These are phyloP conservation scores for Lomographa bimaculata DNA, from an alignment of 2,888 invertebrate genomes.

Conservation along the genomic window DNA sequence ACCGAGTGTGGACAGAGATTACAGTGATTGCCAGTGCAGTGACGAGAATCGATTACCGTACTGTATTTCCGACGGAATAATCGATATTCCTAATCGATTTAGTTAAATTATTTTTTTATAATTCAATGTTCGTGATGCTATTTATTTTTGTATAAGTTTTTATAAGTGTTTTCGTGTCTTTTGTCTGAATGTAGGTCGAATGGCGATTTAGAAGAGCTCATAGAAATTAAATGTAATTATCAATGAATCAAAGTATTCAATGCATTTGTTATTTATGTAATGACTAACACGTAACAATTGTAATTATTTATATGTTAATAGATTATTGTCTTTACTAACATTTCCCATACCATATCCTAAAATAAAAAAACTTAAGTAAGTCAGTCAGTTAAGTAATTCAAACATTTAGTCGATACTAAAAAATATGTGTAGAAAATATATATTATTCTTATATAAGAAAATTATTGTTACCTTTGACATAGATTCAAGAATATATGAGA, in stretches of 20 bases:
- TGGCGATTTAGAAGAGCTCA: not conserved
- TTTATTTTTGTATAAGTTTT: slow-evolving; percentile 26
- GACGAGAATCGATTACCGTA: slow-evolving; percentile 37
- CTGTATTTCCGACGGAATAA: slow-evolving; percentile 52
- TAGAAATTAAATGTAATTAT: slow-evolving; percentile 11
- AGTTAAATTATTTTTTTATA: slow-evolving; percentile 30
- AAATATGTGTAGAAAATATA: too few species aligned
- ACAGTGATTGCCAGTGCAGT: slow-evolving; percentile 41
- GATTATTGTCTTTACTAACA: not conserved
- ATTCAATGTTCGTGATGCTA: slow-evolving; percentile 18
- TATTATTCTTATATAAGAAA: too few species aligned
- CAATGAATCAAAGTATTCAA: slow-evolving; percentile 14
- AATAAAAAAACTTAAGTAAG: too few species aligned
- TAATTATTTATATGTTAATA: not conserved
- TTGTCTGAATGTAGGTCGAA: not conserved
- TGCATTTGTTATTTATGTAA: slow-evolving; percentile 21
- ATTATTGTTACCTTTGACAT: too few species aligned
- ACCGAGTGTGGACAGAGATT: slow-evolving; percentile 30
- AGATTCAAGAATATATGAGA: too few species aligned
- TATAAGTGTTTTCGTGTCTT: slow-evolving; percentile 4
- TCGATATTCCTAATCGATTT: slow-evolving; percentile 54
- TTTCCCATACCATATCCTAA: not conserved
- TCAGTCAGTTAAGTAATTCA: too few species aligned
- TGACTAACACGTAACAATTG: not conserved
- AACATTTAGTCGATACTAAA: too few species aligned